These are phyloP conservation scores for Ichneumoninae sp. DNA, from an alignment of 2,888 invertebrate genomes.

Conservation along the genomic window DNA sequence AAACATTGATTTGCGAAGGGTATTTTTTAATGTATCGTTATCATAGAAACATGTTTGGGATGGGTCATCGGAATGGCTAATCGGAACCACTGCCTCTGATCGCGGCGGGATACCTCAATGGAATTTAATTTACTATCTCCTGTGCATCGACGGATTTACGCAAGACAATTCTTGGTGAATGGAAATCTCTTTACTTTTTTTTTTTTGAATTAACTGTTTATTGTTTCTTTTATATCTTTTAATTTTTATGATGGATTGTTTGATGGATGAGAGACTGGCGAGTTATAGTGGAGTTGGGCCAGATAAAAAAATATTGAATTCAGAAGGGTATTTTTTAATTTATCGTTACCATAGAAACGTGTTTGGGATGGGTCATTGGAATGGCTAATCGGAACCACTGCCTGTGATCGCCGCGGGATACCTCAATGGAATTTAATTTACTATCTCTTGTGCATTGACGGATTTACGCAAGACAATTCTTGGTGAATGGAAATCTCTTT, in stretches of 20 bases:
- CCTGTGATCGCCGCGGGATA: neutral
- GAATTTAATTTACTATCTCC: neutral
- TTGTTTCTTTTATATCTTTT: no score
- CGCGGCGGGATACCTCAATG: neutral
- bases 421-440: neutral
- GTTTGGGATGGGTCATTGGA: no score
- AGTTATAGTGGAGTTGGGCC: no score
- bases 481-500: neutral
- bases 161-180: neutral
- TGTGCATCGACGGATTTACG: neutral
- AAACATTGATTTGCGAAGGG: no score
- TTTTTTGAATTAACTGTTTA: no score
- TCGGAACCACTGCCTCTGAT: conserved; percentile 13
- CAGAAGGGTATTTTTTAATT: no score
- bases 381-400: conserved; percentile 18
- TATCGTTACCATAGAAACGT: no score
- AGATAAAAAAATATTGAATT: no score
- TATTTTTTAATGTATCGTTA: no score
- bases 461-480: neutral
- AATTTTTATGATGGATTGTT: no score
- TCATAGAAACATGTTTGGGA: no score
- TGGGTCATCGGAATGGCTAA: neutral
- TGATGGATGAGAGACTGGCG: no score
- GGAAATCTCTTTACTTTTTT: neutral
- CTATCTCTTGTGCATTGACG: neutral